Evolutionary conservation across 1,140 invertebrate species (phyloP).

Genomic region (Limonius californicus): DNA sequence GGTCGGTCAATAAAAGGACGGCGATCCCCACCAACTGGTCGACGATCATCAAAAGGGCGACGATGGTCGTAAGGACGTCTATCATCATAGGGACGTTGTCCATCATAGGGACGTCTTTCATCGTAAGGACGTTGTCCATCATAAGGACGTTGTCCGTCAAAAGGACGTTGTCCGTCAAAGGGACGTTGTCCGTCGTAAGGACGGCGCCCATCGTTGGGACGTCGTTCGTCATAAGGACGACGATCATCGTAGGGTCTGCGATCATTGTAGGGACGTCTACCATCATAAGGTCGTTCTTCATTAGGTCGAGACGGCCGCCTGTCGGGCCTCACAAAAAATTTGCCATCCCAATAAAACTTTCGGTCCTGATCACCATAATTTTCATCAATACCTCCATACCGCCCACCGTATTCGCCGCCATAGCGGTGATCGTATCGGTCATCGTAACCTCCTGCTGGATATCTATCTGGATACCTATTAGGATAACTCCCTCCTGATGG

Average conservation of each 20-base stretch:
- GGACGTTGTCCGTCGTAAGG: conserved; percentile 1
- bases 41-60: conserved; percentile 34
- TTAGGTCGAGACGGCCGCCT: not conserved
- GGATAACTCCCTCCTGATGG: conserved; percentile 22
- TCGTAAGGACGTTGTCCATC: conserved; percentile 19
- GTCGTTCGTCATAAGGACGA: conserved; percentile 38
- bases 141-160: conserved; percentile 15
- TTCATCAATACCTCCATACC: not conserved
- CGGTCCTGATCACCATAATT: not conserved
- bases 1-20: conserved; percentile 35
- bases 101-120: conserved; percentile 29
- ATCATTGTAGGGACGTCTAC: conserved; percentile 6
- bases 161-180: conserved; percentile 25
- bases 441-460: conserved; percentile 27
- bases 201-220: conserved; percentile 9
- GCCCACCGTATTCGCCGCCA: not conserved
- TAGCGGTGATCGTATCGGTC: conserved; percentile 17
- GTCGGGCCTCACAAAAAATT: not conserved
- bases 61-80: conserved; percentile 22
- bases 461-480: conserved; percentile 31
- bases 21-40: conserved; percentile 36
- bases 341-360: conserved; percentile 10
- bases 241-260: conserved; percentile 32
- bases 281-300: not conserved
- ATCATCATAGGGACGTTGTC: conserved; percentile 34